phyloP scores from a whole-genome alignment of 2,797 vertebrate species.

The Clarias pachynema region DNA sequence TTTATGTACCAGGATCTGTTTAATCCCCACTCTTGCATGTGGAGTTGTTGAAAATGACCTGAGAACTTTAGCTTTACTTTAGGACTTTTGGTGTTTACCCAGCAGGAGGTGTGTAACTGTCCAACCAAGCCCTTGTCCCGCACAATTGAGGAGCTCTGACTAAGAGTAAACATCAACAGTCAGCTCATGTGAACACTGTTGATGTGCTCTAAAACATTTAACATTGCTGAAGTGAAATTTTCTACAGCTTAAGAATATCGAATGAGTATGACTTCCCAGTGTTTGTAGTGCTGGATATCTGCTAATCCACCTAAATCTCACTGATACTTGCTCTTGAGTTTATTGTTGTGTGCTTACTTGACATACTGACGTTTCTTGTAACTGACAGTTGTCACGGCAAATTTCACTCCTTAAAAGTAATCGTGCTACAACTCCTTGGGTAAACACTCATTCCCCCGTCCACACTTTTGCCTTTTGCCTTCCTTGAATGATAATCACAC shows the following conservation, averaged over 20 bases:
- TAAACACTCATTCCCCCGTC: slow-evolving; percentile 63
- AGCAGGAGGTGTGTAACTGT: slow-evolving; percentile 69
- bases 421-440: slow-evolving; percentile 57
- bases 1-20: slow-evolving; percentile 75
- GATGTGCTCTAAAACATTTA: neutral
- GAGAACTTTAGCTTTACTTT: slow-evolving; percentile 54
- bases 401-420: slow-evolving; percentile 37
- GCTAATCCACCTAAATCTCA: neutral
- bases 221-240: neutral
- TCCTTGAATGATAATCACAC: slow-evolving; percentile 33
- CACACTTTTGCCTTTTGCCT: slow-evolving; percentile 37
- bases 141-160: slow-evolving; percentile 66
- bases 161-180: slow-evolving; percentile 65
- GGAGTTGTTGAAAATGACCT: slow-evolving; percentile 44
- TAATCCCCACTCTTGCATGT: slow-evolving; percentile 73
- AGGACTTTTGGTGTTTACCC: slow-evolving; percentile 61
- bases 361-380: slow-evolving; percentile 27
- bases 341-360: slow-evolving; percentile 14
- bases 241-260: neutral
- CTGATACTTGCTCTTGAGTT: neutral
- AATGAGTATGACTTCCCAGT: neutral
- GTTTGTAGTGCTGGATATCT: slow-evolving; percentile 15
- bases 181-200: neutral
- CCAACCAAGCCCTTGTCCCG: slow-evolving; percentile 48
- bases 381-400: slow-evolving; percentile 23